phyloP scores from a whole-genome alignment of 2,888 invertebrate genomes.

The Agrochola lychnidis region DNA sequence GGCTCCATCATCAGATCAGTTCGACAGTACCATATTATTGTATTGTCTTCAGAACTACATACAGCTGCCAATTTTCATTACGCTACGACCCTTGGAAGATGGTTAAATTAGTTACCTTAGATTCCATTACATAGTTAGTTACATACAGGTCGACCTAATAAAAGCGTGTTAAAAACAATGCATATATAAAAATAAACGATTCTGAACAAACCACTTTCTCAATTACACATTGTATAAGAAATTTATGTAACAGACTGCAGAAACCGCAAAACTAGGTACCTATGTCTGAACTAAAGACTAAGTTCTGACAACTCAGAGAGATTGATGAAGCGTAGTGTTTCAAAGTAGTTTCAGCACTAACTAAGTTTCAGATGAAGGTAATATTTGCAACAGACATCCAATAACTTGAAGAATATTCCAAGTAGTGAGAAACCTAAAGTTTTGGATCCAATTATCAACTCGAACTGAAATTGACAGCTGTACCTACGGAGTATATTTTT shows the following conservation, averaged over 20 bases:
- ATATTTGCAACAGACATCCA: constrained; percentile 7
- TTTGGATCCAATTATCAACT: background rate
- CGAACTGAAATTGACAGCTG: background rate
- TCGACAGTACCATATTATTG: too few relatives aligned
- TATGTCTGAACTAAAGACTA: background rate
- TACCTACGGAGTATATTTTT: too few relatives aligned
- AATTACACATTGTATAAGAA: background rate
- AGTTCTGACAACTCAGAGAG: constrained; percentile 36
- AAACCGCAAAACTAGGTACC: background rate
- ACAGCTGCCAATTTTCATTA: too few relatives aligned
- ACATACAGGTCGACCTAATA: too few relatives aligned
- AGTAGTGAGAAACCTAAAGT: background rate
- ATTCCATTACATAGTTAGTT: too few relatives aligned
- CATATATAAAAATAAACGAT: too few relatives aligned
- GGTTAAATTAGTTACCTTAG: too few relatives aligned
- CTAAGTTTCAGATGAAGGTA: constrained; percentile 6
- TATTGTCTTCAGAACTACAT: too few relatives aligned
- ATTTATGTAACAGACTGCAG: background rate
- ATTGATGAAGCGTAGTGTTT: constrained; percentile 29
- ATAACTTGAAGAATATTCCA: constrained; percentile 11
- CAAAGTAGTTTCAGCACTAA: constrained; percentile 11
- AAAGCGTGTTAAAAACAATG: too few relatives aligned
- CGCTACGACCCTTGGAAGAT: too few relatives aligned
- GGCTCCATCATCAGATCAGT: too few relatives aligned
- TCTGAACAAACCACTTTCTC: too few relatives aligned